phyloP scores from a whole-genome alignment of 2,113 vertebrate genomes.

The Sialia sialis region DNA sequence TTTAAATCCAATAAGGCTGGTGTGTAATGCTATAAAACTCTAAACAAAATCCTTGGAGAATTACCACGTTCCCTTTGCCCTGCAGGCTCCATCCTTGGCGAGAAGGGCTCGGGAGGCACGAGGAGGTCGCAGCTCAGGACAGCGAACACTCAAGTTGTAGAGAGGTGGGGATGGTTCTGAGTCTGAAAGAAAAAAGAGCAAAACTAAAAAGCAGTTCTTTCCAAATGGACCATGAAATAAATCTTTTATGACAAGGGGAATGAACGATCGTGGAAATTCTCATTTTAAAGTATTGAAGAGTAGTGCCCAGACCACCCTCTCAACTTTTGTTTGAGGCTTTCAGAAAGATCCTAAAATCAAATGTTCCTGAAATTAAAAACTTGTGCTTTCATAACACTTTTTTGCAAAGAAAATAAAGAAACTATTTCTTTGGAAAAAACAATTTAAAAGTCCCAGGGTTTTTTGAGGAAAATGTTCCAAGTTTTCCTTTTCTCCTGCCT shows the following conservation, averaged over 20 bases:
- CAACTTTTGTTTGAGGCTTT: not conserved
- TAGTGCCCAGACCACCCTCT: not conserved
- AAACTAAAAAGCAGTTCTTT: not conserved
- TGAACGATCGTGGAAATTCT: not conserved
- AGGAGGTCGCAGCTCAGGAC: not conserved
- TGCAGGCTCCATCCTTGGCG: rapidly evolving
- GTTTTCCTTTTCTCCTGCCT: not conserved
- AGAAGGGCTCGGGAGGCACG: not conserved
- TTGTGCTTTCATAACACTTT: not conserved
- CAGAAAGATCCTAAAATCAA: not conserved
- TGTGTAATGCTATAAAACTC: slow-evolving; percentile 65
- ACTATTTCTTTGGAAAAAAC: not conserved
- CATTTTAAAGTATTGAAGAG: not conserved
- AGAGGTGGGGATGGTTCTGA: not conserved
- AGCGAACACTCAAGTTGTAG: not conserved
- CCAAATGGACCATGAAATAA: not conserved
- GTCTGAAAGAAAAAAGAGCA: not conserved
- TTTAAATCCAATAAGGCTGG: slow-evolving; percentile 64
- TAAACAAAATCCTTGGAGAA: slow-evolving; percentile 59
- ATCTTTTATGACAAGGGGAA: not conserved
- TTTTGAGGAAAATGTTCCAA: not conserved
- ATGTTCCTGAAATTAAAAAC: not conserved
- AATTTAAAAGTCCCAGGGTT: not conserved
- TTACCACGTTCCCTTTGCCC: not conserved
- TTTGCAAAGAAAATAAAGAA: not conserved